Percentiles rank a stretch among this genome's conserved stretches.
phyloP scores from a whole-genome alignment of 1,140 invertebrate species.

The Drosophila arizonae region DNA sequence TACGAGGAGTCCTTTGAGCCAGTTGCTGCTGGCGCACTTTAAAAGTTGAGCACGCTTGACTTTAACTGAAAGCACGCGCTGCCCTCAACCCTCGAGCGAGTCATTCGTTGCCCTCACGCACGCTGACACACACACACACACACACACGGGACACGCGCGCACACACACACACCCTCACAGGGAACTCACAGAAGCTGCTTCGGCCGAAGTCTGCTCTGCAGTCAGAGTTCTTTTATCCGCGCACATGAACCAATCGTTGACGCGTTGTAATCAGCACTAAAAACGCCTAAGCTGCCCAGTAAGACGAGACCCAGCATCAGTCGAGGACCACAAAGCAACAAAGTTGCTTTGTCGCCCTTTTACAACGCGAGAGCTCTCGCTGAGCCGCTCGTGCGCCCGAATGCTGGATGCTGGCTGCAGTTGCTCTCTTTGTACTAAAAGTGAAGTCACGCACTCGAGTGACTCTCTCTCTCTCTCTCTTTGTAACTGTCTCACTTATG shows the following conservation, averaged over 20 bases:
- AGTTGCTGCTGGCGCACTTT: slow-evolving; percentile 30
- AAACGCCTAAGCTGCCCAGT: slow-evolving; percentile 66
- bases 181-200: slow-evolving; percentile 22
- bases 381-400: background rate
- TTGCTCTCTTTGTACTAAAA: slow-evolving; percentile 2
- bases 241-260: slow-evolving; percentile 69
- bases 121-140: slow-evolving; percentile 8
- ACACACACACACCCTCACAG: slow-evolving; percentile 1
- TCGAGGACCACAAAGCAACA: slow-evolving; percentile 29
- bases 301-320: slow-evolving; percentile 44
- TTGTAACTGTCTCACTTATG: background rate
- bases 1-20: slow-evolving; percentile 7
- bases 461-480: slow-evolving; percentile 8
- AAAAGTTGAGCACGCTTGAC: slow-evolving; percentile 37
- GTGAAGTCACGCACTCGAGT: too few relatives aligned
- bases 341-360: slow-evolving; percentile 53
- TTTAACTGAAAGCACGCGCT: slow-evolving; percentile 36
- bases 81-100: slow-evolving; percentile 19
- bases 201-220: slow-evolving; percentile 18
- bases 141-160: slow-evolving; percentile 21
- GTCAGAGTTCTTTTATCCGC: slow-evolving; percentile 47
- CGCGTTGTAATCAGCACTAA: slow-evolving; percentile 81
- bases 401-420: slow-evolving; percentile 40
- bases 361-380: slow-evolving; percentile 14
- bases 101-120: slow-evolving; percentile 15